Evolutionary conservation across 2,888 invertebrate genomes (phyloP).

Genomic region (Tillus elongatus): DNA sequence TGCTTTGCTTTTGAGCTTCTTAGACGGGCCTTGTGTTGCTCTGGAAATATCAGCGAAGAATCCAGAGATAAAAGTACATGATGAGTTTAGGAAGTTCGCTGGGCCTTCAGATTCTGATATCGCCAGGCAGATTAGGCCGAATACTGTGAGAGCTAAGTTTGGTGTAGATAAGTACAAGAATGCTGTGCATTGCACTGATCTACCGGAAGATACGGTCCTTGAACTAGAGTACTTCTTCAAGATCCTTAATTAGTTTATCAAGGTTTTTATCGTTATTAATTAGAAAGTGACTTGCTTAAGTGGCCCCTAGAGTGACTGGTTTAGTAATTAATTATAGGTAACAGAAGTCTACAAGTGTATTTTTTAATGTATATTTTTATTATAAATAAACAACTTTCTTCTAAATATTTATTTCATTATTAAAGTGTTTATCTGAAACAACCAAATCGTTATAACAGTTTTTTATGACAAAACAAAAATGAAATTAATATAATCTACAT

Average conservation of each 20-base stretch:
- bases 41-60: constrained; percentile 68
- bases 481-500: too few relatives aligned
- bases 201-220: constrained; percentile 74
- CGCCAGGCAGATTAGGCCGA: constrained; percentile 72
- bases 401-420: too few relatives aligned
- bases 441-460: too few relatives aligned
- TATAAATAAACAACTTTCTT: too few relatives aligned
- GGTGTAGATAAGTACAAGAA: constrained; percentile 77
- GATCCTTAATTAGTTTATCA: constrained; percentile 44
- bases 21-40: constrained; percentile 78
- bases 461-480: too few relatives aligned
- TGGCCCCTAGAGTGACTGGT: too few relatives aligned
- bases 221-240: constrained; percentile 79
- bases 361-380: too few relatives aligned
- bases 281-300: too few relatives aligned
- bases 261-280: too few relatives aligned
- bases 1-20: constrained; percentile 76
- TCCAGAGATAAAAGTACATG: constrained; percentile 48
- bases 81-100: constrained; percentile 71
- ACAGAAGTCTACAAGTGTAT: constrained; percentile 19
- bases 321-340: constrained; percentile 18
- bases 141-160: constrained; percentile 74
- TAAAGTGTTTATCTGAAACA: too few relatives aligned
- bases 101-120: constrained; percentile 91
- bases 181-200: constrained; percentile 88